Conservation (phyloP, 1,140 invertebrate species). For the Apis laboriosa region DNA sequence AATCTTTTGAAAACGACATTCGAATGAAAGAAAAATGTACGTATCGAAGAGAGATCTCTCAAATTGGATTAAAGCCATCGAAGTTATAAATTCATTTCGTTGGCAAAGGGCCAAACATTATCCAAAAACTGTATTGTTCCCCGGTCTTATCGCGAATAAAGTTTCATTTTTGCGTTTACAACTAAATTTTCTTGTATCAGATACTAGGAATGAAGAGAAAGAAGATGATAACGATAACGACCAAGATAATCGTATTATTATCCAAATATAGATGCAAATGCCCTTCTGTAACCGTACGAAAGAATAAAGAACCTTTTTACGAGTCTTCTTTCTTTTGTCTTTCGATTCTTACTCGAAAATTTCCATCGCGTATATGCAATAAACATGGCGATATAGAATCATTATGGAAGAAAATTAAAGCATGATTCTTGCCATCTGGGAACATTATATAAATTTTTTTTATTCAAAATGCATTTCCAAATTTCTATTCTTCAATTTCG, state of each 20-base stretch:
- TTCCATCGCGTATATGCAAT: not conserved
- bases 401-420: not conserved
- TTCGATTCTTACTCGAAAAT: not conserved
- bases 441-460: too few species aligned
- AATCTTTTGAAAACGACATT: not conserved
- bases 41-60: not conserved
- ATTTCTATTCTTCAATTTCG: too few species aligned
- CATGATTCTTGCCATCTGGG: not conserved
- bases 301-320: slow-evolving; percentile 24
- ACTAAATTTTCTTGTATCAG: slow-evolving; percentile 3
- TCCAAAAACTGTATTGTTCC: slow-evolving; percentile 2
- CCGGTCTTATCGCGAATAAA: not conserved
- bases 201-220: not conserved
- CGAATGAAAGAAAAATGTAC: not conserved
- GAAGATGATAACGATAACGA: slow-evolving; percentile 37
- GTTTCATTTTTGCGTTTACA: slow-evolving; percentile 29
- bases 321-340: not conserved
- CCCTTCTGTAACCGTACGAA: slow-evolving; percentile 2
- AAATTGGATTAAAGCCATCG: not conserved
- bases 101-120: not conserved
- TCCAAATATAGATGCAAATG: slow-evolving; percentile 26
- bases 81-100: not conserved
- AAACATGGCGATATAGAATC: not conserved
- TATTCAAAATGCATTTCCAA: too few species aligned
- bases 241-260: slow-evolving; percentile 31